Conservation (phyloP, 1,140 invertebrate genomes). For the Bilobella aurantiaca region DNA sequence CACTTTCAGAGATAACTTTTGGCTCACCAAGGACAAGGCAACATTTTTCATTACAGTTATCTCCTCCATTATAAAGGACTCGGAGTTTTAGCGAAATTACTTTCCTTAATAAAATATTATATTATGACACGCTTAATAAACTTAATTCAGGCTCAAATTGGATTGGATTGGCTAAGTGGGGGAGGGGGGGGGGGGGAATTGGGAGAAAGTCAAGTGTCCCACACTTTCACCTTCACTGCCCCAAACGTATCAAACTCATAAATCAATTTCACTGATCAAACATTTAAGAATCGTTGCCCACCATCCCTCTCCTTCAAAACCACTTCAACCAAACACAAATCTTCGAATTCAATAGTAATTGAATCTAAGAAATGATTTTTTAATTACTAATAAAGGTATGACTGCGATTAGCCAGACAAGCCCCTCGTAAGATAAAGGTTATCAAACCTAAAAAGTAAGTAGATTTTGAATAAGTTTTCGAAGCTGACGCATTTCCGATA, state of each 20-base stretch:
- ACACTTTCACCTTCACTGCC: background rate
- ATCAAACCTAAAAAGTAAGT: too few species aligned
- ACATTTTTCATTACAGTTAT: background rate
- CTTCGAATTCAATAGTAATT: background rate
- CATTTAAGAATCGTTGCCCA: background rate
- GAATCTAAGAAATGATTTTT: background rate
- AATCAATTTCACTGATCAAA: background rate
- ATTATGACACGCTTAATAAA: conserved; percentile 6
- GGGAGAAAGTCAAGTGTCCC: background rate
- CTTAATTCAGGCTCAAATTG: background rate
- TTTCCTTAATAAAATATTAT: conserved; percentile 7
- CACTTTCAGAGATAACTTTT: background rate
- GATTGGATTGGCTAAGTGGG: background rate
- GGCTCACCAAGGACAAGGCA: background rate
- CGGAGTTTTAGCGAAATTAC: background rate
- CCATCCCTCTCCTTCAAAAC: background rate
- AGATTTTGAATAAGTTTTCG: too few species aligned
- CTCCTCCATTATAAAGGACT: background rate
- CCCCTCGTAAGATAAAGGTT: too few species aligned
- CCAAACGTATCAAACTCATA: background rate
- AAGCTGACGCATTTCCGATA: too few species aligned
- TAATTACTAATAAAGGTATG: too few species aligned
- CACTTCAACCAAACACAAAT: background rate
- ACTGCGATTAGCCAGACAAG: too few species aligned
- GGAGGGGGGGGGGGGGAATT: too few species aligned